Conservation (phyloP, 2,888 invertebrate genomes). For the Melanargia galathea region DNA sequence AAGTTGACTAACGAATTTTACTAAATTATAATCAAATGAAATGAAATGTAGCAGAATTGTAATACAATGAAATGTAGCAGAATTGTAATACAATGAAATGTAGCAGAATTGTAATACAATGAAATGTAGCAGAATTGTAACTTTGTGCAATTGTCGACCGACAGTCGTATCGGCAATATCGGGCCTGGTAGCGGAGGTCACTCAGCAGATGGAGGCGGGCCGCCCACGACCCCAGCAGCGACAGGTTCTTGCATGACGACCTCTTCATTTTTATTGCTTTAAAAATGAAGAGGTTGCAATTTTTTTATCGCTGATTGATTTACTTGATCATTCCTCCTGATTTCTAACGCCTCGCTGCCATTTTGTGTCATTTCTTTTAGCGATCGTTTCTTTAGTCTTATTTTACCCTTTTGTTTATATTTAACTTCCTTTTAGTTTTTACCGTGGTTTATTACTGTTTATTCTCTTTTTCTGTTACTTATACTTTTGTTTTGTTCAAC, state of each 20-base stretch:
- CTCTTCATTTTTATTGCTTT: slow-evolving; percentile 20
- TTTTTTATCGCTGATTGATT: slow-evolving; percentile 7
- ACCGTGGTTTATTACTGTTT: too few species aligned
- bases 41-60: too few species aligned
- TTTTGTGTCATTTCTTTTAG: not conserved
- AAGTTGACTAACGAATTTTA: too few species aligned
- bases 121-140: too few species aligned
- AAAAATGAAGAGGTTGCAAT: too few species aligned
- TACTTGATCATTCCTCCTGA: not conserved
- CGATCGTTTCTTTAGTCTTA: not conserved
- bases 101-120: too few species aligned
- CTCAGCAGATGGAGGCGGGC: slow-evolving; percentile 86
- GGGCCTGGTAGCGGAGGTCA: slow-evolving; percentile 90
- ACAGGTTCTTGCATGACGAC: slow-evolving; percentile 77
- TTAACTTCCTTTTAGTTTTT: not conserved
- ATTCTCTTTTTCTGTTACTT: too few species aligned
- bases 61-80: too few species aligned
- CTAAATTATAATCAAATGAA: too few species aligned
- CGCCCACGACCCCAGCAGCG: slow-evolving; percentile 75
- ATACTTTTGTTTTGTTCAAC: too few species aligned
- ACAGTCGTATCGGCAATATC: slow-evolving; percentile 91
- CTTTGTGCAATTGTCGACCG: slow-evolving; percentile 54
- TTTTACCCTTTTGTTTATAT: not conserved
- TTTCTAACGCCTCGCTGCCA: not conserved
- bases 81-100: too few species aligned